Evolutionary conservation across 2,113 vertebrate species (phyloP).

Genomic region (Corythaixoides concolor): DNA sequence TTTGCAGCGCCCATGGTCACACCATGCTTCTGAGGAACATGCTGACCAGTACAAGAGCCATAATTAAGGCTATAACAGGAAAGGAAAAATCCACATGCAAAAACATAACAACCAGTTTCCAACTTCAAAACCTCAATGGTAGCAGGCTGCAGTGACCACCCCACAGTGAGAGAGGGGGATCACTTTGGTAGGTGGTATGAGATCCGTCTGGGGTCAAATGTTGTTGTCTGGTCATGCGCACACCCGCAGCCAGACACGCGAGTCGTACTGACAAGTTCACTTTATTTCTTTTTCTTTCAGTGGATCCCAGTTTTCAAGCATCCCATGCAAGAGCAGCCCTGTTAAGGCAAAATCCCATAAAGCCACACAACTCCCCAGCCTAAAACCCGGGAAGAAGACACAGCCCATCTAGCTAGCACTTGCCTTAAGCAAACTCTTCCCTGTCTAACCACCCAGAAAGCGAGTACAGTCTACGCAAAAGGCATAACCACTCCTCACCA

Average conservation of each 20-base stretch:
- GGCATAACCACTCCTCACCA: not conserved
- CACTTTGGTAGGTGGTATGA: rapidly evolving
- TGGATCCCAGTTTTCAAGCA: not conserved
- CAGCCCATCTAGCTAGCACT: not conserved
- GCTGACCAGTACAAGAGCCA: not conserved
- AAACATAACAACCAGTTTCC: not conserved
- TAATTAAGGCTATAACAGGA: not conserved
- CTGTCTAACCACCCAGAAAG: not conserved
- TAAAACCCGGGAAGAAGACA: not conserved
- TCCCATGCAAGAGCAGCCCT: not conserved
- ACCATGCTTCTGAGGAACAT: not conserved
- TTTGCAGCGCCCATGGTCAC: not conserved
- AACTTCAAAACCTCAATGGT: not conserved
- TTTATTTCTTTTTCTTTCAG: not conserved
- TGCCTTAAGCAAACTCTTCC: not conserved
- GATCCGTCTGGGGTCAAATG: not conserved
- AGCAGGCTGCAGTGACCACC: not conserved
- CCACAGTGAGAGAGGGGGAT: not conserved
- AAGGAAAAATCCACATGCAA: not conserved
- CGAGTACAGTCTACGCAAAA: rapidly evolving
- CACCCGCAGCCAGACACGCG: not conserved
- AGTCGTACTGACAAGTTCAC: not conserved
- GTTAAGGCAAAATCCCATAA: not conserved
- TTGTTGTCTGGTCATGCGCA: not conserved
- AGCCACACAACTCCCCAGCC: not conserved